Conservation (phyloP, 2,888 invertebrate species). For the Tenthredo scrophulariae region DNA sequence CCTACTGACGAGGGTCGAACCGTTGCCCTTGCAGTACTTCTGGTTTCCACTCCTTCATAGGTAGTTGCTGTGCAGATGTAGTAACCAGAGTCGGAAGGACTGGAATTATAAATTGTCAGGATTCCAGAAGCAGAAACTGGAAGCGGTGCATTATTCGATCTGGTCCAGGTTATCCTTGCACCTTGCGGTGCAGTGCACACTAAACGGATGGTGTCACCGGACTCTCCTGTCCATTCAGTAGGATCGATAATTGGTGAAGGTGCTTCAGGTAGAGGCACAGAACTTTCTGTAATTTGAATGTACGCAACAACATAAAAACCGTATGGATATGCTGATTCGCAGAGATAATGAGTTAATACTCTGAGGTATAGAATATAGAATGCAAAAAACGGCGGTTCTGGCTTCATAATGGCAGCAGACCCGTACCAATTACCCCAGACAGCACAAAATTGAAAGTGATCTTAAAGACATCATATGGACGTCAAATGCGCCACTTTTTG, state of each 20-base stretch:
- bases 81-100: constrained; percentile 88
- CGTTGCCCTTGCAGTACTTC: constrained; percentile 78
- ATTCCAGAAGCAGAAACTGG: constrained; percentile 83
- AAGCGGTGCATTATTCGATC: constrained; percentile 80
- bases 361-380: no score
- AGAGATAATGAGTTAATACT: no score
- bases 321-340: no score
- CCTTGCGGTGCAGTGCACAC: constrained; percentile 80
- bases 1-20: constrained; percentile 73
- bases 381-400: no score
- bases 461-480: no score
- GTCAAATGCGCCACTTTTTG: no score
- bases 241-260: constrained; percentile 81
- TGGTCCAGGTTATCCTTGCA: constrained; percentile 78
- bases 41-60: constrained; percentile 78
- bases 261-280: neutral
- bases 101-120: constrained; percentile 86
- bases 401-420: no score
- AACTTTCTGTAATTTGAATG: neutral
- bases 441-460: no score
- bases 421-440: no score
- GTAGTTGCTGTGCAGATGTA: constrained; percentile 90
- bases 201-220: constrained; percentile 83
- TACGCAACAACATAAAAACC: neutral
- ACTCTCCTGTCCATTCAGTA: constrained; percentile 81